Percentiles rank a stretch among this genome's conserved stretches.
Conservation (phyloP, 2,888 invertebrate genomes). For the Scaptodrosophila latifasciaeformis region DNA sequence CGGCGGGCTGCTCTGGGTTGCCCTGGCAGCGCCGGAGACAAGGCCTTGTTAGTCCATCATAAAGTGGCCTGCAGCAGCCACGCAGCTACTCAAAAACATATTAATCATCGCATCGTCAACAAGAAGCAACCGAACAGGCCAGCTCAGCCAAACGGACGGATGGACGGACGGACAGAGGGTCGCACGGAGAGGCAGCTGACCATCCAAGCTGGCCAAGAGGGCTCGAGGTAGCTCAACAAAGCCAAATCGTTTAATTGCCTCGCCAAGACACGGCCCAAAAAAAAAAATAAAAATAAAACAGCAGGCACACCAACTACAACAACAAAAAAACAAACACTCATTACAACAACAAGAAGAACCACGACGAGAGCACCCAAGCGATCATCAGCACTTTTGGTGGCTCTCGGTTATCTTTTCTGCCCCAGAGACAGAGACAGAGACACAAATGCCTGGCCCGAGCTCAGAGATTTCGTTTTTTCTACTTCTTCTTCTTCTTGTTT, state of each 20-base stretch:
- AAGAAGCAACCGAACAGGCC: slow-evolving; percentile 15
- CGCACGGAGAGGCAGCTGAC: slow-evolving; percentile 1
- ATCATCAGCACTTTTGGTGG: background rate
- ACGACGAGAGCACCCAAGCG: too few relatives aligned
- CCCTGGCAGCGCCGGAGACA: background rate
- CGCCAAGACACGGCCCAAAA: slow-evolving; percentile 15
- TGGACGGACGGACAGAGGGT: slow-evolving; percentile 25
- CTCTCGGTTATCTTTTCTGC: too few relatives aligned
- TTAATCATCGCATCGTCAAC: slow-evolving; percentile 59
- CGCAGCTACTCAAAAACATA: slow-evolving; percentile 65
- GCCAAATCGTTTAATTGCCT: slow-evolving; percentile 59
- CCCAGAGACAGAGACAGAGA: too few relatives aligned
- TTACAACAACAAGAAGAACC: too few relatives aligned
- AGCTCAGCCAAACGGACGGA: slow-evolving; percentile 17
- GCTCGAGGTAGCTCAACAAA: slow-evolving; percentile 16
- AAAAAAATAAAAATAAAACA: too few relatives aligned
- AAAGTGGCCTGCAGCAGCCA: slow-evolving; percentile 48
- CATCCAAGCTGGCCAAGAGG: too few relatives aligned
- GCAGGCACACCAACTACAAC: too few relatives aligned
- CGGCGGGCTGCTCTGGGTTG: too few relatives aligned
- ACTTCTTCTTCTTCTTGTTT: too few relatives aligned
- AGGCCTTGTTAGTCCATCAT: slow-evolving; percentile 33
- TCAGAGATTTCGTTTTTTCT: too few relatives aligned
- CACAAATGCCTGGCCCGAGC: background rate
- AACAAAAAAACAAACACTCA: too few relatives aligned